Base-by-base conservation (phyloP, 2,113 vertebrate genomes). In the Thalassoma bifasciatum region DNA sequence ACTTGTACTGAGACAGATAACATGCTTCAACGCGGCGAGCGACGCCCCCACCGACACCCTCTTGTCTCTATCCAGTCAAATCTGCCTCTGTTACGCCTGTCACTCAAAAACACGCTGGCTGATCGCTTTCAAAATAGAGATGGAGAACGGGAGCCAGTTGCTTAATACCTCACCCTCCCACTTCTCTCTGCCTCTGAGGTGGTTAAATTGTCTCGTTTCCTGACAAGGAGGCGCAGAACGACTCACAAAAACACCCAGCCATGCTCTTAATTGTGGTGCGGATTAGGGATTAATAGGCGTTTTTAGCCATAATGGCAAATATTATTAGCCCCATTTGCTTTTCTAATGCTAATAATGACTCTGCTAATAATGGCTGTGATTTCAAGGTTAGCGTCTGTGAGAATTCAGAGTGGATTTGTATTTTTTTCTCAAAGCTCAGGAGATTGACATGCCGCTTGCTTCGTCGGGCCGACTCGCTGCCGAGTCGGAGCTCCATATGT, bases 241-340 rank as follows among this genome's bases (percentile, higher is more conserved):
- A 81, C 88, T 86, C 73, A 81, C 82, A 90, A 74, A 88, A 86
- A 89, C 84, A 87, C 26, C 76, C 85, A 77, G 59, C 88, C 87
- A 81, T 84, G 91, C 89, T 91, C 83, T 89, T 93, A 93, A 94
- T 92, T 93, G 88, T 91, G 89, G 78, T 42, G 74, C 80, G 90
- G 93, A 94, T 94, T 93, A 94, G 87, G 88, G 90, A 93, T 94
- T 94, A 94, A 93, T 94, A 88, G 85, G 85, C 84, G 76, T 86
- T 91, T 91, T 93, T 89, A 93, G 91, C 84, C 75, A 91, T 94
- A 94, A 93, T 92, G 88, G 87, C 79, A 91, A 89, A 94, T 94
- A 93, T 92, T 92, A 94, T 93, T 92, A 92, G 89, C 83, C 63
- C 88, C 86, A 93, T 94, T 92, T 93, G 85, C 86, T 79, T 89